These are phyloP conservation scores for Semnopithecus entellus DNA, from an alignment of 2,113 vertebrate genomes.

Conservation along the genomic window DNA sequence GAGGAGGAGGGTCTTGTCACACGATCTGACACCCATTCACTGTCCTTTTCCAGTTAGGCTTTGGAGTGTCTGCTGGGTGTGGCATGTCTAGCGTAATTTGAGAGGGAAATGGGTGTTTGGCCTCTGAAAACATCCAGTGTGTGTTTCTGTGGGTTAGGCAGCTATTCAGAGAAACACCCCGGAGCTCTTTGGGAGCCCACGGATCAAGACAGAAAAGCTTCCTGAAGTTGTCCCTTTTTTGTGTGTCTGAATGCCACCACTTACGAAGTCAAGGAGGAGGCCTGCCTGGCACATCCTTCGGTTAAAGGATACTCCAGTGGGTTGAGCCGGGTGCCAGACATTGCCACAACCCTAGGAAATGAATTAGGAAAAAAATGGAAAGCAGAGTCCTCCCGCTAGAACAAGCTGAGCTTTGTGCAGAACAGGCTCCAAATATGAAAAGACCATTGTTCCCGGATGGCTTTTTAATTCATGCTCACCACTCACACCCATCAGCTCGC, in stretches of 20 bases:
- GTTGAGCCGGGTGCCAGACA: slow-evolving; percentile 68
- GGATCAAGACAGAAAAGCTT: not conserved
- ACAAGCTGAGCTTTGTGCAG: slow-evolving; percentile 78
- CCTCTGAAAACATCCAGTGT: slow-evolving; percentile 10
- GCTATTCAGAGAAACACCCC: slow-evolving; percentile 41
- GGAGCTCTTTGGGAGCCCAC: not conserved
- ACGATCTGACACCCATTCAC: fast-evolving
- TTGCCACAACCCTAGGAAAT: slow-evolving; percentile 78
- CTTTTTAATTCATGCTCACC: slow-evolving; percentile 77
- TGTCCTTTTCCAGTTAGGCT: not conserved
- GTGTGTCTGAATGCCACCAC: slow-evolving; percentile 18
- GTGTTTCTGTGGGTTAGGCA: slow-evolving; percentile 43
- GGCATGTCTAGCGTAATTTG: slow-evolving; percentile 16
- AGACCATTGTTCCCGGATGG: slow-evolving; percentile 63
- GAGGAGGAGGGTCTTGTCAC: not conserved
- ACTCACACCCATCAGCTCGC: slow-evolving; percentile 46
- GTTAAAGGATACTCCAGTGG: slow-evolving; percentile 60
- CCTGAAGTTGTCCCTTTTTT: not conserved
- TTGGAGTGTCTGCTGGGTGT: slow-evolving; percentile 27
- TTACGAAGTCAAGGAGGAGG: not conserved
- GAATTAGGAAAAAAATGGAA: slow-evolving; percentile 64
- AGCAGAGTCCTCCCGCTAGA: slow-evolving; percentile 73
- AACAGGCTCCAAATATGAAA: slow-evolving; percentile 73
- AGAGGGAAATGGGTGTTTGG: slow-evolving; percentile 56
- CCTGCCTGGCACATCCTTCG: slow-evolving; percentile 26